Evolutionary conservation across 2,797 vertebrate genomes (phyloP).

Genomic region (Lepus oiostolus): DNA sequence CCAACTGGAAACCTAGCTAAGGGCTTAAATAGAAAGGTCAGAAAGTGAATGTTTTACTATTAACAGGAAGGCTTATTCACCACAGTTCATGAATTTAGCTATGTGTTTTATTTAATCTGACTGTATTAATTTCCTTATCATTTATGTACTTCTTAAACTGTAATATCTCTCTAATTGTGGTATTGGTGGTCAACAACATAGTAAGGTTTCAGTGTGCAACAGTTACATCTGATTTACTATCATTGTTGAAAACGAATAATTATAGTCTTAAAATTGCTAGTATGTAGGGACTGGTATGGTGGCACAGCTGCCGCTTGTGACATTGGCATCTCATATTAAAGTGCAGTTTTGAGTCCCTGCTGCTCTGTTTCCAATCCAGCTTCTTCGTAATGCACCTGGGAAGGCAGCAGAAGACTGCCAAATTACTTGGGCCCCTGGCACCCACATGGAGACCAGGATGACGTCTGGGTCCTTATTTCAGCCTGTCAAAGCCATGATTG

Average conservation of each 20-base stretch:
- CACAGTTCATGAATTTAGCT: background rate
- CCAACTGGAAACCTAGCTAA: slow-evolving; percentile 70
- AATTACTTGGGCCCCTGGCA: too few species aligned
- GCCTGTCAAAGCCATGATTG: too few species aligned
- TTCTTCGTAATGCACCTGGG: too few species aligned
- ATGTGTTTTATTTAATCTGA: background rate
- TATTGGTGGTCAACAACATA: background rate
- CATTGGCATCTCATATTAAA: too few species aligned
- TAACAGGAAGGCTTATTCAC: background rate
- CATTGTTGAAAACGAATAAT: background rate
- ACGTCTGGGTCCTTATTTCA: too few species aligned
- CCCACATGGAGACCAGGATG: too few species aligned
- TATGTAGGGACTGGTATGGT: too few species aligned
- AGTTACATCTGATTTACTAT: background rate
- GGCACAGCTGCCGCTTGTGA: too few species aligned
- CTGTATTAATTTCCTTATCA: background rate
- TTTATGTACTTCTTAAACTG: background rate
- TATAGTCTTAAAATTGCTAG: background rate
- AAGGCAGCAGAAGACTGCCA: too few species aligned
- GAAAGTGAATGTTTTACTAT: slow-evolving; percentile 10
- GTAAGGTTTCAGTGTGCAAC: background rate
- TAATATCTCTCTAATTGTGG: background rate
- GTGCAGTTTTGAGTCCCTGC: too few species aligned
- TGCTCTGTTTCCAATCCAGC: too few species aligned
- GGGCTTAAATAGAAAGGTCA: slow-evolving; percentile 73